These are phyloP conservation scores for Drosophila fuyamai DNA, from an alignment of 1,140 invertebrate genomes.

Conservation along the genomic window DNA sequence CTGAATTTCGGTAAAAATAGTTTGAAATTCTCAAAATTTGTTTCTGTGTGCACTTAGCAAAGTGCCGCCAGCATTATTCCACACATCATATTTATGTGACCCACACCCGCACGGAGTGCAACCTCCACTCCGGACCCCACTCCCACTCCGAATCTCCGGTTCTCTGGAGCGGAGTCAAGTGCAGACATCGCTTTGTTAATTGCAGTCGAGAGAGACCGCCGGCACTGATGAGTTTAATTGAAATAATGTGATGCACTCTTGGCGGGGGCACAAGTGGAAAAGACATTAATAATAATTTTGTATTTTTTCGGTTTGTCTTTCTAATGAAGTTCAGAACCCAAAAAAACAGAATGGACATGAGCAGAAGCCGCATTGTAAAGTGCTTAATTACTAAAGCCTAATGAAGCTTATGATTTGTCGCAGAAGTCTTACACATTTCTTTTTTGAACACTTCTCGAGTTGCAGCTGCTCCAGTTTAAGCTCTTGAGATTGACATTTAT, in stretches of 20 bases:
- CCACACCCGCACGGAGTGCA: slow-evolving; percentile 49
- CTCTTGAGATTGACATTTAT: slow-evolving; percentile 24
- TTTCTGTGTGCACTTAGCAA: slow-evolving; percentile 51
- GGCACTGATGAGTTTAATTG: slow-evolving; percentile 80
- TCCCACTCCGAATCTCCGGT: background rate
- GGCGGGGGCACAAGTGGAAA: slow-evolving; percentile 47
- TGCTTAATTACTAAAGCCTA: slow-evolving; percentile 64
- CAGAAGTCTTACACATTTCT: slow-evolving; percentile 9
- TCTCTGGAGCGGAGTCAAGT: slow-evolving; percentile 58
- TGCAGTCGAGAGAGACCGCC: slow-evolving; percentile 63
- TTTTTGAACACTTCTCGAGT: slow-evolving; percentile 2
- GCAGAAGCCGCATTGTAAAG: slow-evolving; percentile 50
- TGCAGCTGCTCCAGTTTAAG: slow-evolving; percentile 30
- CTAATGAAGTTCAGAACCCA: slow-evolving; percentile 61
- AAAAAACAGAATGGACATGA: slow-evolving; percentile 29
- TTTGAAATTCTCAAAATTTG: background rate
- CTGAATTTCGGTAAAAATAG: background rate
- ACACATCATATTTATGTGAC: slow-evolving; percentile 69
- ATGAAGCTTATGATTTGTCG: slow-evolving; percentile 74
- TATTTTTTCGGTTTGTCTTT: slow-evolving; percentile 42
- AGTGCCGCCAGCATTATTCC: slow-evolving; percentile 73
- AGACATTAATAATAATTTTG: slow-evolving; percentile 77
- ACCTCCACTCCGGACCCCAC: slow-evolving; percentile 3
- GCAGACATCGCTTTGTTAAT: slow-evolving; percentile 65
- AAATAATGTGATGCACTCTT: slow-evolving; percentile 71